Evolutionary conservation across 2,797 vertebrate genomes (phyloP).

Genomic region (Buceros bicornis): DNA sequence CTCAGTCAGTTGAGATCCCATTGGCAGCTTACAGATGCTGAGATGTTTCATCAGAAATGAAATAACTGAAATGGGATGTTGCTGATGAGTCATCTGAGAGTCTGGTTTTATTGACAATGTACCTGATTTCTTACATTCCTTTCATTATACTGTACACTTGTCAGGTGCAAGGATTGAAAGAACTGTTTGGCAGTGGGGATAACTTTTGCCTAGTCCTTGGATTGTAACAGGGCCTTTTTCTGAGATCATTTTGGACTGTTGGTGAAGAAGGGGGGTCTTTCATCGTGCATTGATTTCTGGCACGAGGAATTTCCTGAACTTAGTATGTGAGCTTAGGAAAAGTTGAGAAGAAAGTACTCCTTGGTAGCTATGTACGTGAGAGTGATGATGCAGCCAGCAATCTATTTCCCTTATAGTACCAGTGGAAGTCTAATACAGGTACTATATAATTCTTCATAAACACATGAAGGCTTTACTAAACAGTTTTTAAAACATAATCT

Average conservation of each 20-base stretch:
- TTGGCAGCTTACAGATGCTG: background rate
- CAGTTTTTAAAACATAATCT: background rate
- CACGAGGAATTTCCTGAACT: background rate
- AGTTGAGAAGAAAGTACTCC: background rate
- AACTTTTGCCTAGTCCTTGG: background rate
- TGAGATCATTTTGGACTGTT: background rate
- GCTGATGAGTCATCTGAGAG: background rate
- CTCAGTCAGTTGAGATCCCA: background rate
- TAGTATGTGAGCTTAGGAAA: background rate
- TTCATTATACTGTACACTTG: background rate
- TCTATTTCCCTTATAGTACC: background rate
- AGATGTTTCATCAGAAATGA: background rate
- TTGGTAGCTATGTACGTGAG: background rate
- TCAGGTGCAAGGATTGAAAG: background rate
- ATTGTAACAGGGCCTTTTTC: background rate
- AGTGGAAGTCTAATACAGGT: background rate
- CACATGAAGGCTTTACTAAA: background rate
- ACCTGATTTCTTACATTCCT: background rate
- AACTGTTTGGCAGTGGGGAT: background rate
- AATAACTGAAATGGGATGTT: background rate
- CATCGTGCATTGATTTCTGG: background rate
- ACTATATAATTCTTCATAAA: conserved; percentile 13
- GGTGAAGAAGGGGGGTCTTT: background rate
- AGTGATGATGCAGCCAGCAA: background rate
- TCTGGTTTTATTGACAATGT: background rate